These are phyloP conservation scores for Oncorhynchus clarkii DNA, from an alignment of 2,113 vertebrate species.

Conservation along the genomic window DNA sequence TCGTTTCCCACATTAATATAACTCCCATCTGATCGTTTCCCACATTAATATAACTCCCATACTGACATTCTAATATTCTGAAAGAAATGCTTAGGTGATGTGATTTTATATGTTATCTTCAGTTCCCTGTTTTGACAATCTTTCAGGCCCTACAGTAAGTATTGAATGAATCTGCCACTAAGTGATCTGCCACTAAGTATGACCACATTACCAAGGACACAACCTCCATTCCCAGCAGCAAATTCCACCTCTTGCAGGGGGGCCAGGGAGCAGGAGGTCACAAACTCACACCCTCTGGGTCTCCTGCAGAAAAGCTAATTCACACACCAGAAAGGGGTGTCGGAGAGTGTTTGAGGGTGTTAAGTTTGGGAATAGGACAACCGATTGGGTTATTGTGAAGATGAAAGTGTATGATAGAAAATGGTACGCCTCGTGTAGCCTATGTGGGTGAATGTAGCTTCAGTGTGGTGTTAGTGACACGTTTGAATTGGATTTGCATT, in stretches of 20 bases:
- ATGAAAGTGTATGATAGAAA: background rate
- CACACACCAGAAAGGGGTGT: background rate
- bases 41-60: background rate
- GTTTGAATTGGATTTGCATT: constrained; percentile 48
- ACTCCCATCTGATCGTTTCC: background rate
- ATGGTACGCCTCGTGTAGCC: background rate
- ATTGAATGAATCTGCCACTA: too few species aligned
- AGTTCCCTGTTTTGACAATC: too few species aligned
- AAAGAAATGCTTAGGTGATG: too few species aligned
- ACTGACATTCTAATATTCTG: background rate
- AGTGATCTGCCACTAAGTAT: too few species aligned
- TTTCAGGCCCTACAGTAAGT: too few species aligned
- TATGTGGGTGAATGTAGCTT: background rate
- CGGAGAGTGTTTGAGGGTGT: background rate
- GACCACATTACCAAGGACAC: background rate
- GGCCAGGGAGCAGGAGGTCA: background rate
- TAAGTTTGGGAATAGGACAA: background rate
- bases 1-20: background rate
- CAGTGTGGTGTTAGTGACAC: constrained; percentile 22
- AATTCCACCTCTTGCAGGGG: background rate
- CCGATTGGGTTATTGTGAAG: background rate
- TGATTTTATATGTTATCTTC: too few species aligned
- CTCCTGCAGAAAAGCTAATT: background rate
- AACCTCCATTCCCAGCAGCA: background rate
- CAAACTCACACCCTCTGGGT: background rate